phyloP scores from a whole-genome alignment of 1,140 invertebrate species.

The Achatina immaculata region DNA sequence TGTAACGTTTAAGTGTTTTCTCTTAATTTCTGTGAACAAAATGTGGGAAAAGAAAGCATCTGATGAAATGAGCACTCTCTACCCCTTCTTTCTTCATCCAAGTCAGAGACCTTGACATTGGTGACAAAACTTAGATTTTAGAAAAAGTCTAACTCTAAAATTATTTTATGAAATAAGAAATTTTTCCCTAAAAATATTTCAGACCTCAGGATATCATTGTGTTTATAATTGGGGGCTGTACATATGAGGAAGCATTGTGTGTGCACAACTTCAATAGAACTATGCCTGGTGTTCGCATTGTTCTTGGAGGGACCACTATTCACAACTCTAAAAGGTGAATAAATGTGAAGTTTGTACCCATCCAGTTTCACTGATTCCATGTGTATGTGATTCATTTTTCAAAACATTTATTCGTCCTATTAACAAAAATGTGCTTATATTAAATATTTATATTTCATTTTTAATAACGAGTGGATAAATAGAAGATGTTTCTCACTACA shows the following conservation, averaged over 20 bases:
- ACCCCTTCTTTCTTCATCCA: too few species aligned
- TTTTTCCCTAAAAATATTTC: too few species aligned
- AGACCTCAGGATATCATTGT: constrained; percentile 92
- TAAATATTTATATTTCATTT: not conserved
- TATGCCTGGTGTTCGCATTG: constrained; percentile 81
- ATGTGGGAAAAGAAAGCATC: too few species aligned
- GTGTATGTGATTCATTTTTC: not conserved
- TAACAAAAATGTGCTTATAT: not conserved
- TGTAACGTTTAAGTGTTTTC: too few species aligned
- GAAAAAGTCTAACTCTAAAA: too few species aligned
- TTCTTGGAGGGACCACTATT: constrained; percentile 90
- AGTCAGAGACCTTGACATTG: too few species aligned
- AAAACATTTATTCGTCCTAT: not conserved
- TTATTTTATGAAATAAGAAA: too few species aligned
- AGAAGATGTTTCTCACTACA: too few species aligned
- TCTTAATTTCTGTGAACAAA: too few species aligned
- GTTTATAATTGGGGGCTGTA: constrained; percentile 96
- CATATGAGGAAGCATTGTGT: constrained; percentile 93
- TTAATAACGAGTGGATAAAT: too few species aligned
- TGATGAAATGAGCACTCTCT: too few species aligned
- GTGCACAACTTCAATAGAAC: constrained; percentile 87
- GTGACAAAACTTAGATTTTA: too few species aligned
- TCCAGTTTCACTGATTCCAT: not conserved
- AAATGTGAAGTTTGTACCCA: not conserved
- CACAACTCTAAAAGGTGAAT: constrained; percentile 81